Evolutionary conservation across 1,140 invertebrate species (phyloP).

Genomic region (Drosophila triauraria): DNA sequence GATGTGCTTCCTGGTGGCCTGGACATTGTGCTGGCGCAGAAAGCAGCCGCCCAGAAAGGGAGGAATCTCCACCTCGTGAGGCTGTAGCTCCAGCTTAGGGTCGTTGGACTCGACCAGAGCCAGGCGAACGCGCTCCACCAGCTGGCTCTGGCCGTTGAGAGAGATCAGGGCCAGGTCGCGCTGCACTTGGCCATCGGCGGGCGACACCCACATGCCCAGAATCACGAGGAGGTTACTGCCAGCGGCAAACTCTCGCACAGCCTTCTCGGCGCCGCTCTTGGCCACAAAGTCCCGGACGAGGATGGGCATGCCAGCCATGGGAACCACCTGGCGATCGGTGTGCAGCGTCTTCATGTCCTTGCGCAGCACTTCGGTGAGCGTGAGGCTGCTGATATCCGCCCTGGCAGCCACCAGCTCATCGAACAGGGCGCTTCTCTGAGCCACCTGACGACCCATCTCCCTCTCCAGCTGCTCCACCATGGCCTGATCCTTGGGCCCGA

Average conservation of each 20-base stretch:
- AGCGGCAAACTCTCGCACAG: conserved; percentile 85
- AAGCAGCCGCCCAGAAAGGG: conserved; percentile 78
- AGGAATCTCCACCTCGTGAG: conserved; percentile 44
- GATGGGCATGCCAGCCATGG: conserved; percentile 87
- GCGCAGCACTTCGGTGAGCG: conserved; percentile 87
- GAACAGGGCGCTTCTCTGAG: conserved; percentile 84
- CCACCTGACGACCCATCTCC: background rate
- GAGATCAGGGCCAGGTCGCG: conserved; percentile 86
- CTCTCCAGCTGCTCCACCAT: conserved; percentile 59
- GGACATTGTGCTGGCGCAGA: conserved; percentile 86
- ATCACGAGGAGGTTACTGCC: conserved; percentile 85
- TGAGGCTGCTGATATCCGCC: conserved; percentile 86
- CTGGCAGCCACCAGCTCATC: conserved; percentile 87
- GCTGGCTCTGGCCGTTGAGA: conserved; percentile 39
- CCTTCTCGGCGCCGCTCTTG: conserved; percentile 79
- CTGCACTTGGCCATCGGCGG: conserved; percentile 71
- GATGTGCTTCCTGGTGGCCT: conserved; percentile 88
- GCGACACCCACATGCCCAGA: conserved; percentile 86
- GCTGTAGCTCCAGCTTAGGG: conserved; percentile 47
- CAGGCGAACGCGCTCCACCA: conserved; percentile 60
- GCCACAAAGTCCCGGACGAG: conserved; percentile 86
- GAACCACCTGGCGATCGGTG: conserved; percentile 62
- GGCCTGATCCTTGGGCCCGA: conserved; percentile 87
- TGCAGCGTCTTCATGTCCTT: conserved; percentile 88
- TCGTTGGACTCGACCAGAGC: conserved; percentile 38